A percentile compares a stretch with the other conserved stretches of the same genome.
Evolutionary conservation across 2,888 invertebrate species (phyloP).

Genomic region (Acanthosepion pharaonis): DNA sequence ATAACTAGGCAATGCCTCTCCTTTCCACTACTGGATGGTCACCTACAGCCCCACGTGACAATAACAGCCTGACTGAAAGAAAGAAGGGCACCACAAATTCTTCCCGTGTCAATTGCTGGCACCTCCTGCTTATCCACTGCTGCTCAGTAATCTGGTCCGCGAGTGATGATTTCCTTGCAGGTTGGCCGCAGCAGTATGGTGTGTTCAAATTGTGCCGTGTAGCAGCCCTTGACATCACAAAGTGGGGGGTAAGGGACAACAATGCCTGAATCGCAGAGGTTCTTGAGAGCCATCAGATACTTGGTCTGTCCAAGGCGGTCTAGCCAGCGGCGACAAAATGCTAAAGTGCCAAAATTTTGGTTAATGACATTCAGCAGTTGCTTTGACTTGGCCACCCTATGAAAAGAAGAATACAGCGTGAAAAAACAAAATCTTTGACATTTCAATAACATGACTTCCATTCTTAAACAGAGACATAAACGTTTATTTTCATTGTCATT

Average conservation of each 20-base stretch:
- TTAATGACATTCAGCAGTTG: constrained; percentile 92
- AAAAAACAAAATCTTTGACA: neutral
- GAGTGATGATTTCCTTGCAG: constrained; percentile 97
- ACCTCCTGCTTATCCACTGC: neutral
- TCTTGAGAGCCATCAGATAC: constrained; percentile 98
- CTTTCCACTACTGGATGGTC: neutral
- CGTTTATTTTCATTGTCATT: too few relatives aligned
- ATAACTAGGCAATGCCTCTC: neutral
- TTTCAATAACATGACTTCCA: too few relatives aligned
- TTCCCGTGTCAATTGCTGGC: neutral
- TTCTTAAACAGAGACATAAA: too few relatives aligned
- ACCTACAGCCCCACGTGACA: neutral
- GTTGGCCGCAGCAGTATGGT: constrained; percentile 97
- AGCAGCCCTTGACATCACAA: constrained; percentile 96
- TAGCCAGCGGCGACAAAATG: constrained; percentile 99
- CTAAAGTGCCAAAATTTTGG: constrained; percentile 96
- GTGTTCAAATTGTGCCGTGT: constrained; percentile 99
- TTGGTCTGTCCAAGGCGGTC: constrained; percentile 97
- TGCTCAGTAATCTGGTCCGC: constrained; percentile 92
- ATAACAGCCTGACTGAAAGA: neutral
- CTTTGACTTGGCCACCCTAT: constrained; percentile 91
- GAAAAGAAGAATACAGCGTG: constrained; percentile 23
- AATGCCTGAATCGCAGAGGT: constrained; percentile 96
- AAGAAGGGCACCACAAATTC: neutral
- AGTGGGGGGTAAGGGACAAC: constrained; percentile 99